These are phyloP conservation scores for Melanotaenia trifasciata DNA, from an alignment of 2,797 vertebrate genomes.

Conservation along the genomic window DNA sequence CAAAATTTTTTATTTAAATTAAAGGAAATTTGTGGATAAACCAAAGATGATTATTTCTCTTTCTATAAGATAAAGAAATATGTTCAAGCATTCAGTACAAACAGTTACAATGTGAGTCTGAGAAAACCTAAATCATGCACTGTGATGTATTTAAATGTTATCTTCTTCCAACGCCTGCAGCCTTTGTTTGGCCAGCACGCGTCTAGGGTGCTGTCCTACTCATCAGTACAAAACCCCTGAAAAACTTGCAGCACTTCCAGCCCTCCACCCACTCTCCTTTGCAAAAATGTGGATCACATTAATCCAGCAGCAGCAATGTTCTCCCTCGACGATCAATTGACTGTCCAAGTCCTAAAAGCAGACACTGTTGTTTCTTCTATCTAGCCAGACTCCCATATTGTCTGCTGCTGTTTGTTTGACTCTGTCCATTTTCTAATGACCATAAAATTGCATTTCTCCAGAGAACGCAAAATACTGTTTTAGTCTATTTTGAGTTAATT, in stretches of 20 bases:
- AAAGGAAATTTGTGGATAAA: not conserved
- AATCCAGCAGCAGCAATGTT: constrained; percentile 71
- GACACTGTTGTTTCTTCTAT: constrained; percentile 60
- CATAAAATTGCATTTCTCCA: constrained; percentile 54
- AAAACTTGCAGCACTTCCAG: constrained; percentile 57
- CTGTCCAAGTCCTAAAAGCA: constrained; percentile 72
- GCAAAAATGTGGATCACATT: constrained; percentile 81
- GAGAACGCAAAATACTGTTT: constrained; percentile 23
- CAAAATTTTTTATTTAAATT: constrained; percentile 16
- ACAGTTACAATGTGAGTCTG: constrained; percentile 58
- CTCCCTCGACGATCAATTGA: constrained; percentile 69
- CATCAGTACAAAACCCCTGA: constrained; percentile 63
- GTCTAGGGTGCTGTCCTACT: constrained; percentile 53
- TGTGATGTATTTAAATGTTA: constrained; percentile 38
- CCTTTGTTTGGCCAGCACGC: constrained; percentile 53
- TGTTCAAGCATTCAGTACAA: constrained; percentile 14
- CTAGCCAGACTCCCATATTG: constrained; percentile 60
- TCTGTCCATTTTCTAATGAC: constrained; percentile 65
- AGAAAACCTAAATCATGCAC: constrained; percentile 44
- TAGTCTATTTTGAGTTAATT: constrained; percentile 51
- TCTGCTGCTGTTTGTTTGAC: constrained; percentile 70
- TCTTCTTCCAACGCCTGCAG: constrained; percentile 51
- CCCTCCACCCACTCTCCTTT: constrained; percentile 50
- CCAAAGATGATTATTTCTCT: constrained; percentile 36
- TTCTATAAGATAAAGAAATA: constrained; percentile 16